Evolutionary conservation across 2,113 vertebrate species (phyloP), one percentile per base, ranked within the genome.

Genomic region (Crotophaga sulcirostris): DNA sequence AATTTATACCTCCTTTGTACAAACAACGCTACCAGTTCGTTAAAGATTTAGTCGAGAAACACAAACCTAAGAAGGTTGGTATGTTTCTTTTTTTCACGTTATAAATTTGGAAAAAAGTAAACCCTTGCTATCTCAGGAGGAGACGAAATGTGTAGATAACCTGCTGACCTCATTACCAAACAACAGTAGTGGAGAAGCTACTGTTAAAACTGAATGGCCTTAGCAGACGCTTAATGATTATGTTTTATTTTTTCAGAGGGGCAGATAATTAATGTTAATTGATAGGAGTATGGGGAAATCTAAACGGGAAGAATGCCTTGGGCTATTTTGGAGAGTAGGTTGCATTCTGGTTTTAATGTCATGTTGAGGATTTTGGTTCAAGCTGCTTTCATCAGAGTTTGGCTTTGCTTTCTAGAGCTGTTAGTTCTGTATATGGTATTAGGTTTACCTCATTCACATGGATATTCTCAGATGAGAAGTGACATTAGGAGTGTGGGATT

Each of bases 1-100:
- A 84, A 38, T 99, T 99, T 96, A 98, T 72, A 6, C 99, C 99
- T 36, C 97, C 99, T 14, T 91, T 99, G 42, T 98, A 98, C 83
- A 94, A 85, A 49, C 99, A 99, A 80, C 98, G 99, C 68, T 97
- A 99, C 70, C 94, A 98, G 55, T 99, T 99, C 25, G 95, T 99
- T 72, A 96, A 98, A 76, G 98, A 99, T 62, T 98, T 99, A 92
- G 98, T 99, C 79, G 93, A 87, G 70, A 97, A 87, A 38, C 97
- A 98, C 84, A 98, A 98, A 89, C 98, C 98, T 8, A 98, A 97
- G 94, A 99, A 99, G 99, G 99, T 99, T 92, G 47, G 97, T 98
- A 86, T 93, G 25, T 38, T 93, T 89, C 88, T 16, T 69, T 16
- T 91, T 84, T 93, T 44, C 49, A 84, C 2, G 1, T 72, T 79